Evolutionary conservation across 2,888 invertebrate species (phyloP).

Genomic region (Elegia similella): DNA sequence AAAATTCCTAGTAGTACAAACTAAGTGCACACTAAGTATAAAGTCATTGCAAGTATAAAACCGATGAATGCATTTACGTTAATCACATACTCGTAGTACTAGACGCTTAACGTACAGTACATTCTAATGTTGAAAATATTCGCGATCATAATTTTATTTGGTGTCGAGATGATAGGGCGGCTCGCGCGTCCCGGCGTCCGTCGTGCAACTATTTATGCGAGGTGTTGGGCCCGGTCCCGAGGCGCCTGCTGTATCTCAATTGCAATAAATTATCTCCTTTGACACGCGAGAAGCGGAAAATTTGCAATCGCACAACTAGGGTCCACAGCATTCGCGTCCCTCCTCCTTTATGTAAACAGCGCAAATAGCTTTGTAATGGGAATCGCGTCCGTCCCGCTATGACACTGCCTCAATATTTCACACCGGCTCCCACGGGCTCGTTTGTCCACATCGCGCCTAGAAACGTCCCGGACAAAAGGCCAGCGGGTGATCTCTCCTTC

Average conservation of each 20-base stretch:
- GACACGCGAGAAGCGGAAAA: conserved; percentile 73
- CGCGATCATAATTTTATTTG: conserved; percentile 65
- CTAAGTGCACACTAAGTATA: not conserved
- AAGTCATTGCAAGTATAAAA: not conserved
- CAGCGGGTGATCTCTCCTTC: conserved; percentile 73
- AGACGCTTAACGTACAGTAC: not conserved
- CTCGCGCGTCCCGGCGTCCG: conserved; percentile 40
- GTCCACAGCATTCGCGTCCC: conserved; percentile 51
- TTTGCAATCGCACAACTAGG: conserved; percentile 65
- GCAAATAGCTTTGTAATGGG: conserved; percentile 74
- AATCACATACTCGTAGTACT: not conserved
- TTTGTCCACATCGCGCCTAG: conserved; percentile 71
- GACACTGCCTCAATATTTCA: conserved; percentile 71
- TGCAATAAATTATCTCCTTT: conserved; percentile 74
- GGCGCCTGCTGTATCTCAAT: conserved; percentile 70
- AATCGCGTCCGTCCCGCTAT: conserved; percentile 62
- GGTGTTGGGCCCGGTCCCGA: conserved; percentile 59
- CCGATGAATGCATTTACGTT: not conserved
- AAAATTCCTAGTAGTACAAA: no score
- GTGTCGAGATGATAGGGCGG: conserved; percentile 58
- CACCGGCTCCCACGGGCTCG: conserved; percentile 66
- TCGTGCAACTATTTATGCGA: conserved; percentile 64
- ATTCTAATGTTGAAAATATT: conserved; percentile 37
- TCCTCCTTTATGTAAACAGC: conserved; percentile 70
- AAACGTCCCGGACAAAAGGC: conserved; percentile 63